A percentile compares a stretch with the other conserved stretches of the same genome.
phyloP scores from a whole-genome alignment of 2,888 invertebrate species.

The Yponomeuta sedellus region DNA sequence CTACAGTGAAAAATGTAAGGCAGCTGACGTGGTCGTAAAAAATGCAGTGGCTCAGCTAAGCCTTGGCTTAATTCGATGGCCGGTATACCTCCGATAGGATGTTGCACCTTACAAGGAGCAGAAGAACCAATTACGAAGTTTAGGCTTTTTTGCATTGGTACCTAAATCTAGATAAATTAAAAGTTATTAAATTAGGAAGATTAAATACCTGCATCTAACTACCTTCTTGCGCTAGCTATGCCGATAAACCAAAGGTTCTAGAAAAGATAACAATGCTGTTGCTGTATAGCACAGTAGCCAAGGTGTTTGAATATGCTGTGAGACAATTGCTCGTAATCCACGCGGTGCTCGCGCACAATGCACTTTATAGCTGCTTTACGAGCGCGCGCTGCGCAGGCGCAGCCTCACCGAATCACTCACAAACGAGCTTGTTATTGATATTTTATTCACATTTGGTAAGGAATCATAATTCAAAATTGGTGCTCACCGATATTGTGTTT shows the following conservation, averaged over 20 bases:
- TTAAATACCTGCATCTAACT: not conserved
- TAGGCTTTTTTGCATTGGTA: too few relatives aligned
- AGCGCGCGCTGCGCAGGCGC: constrained; percentile 7
- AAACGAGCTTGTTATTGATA: constrained; percentile 66
- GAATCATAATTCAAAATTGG: constrained; percentile 9
- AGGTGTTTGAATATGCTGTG: constrained; percentile 20
- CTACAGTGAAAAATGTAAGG: too few relatives aligned
- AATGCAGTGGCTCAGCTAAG: too few relatives aligned
- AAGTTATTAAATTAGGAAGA: too few relatives aligned
- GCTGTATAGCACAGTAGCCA: constrained; percentile 35
- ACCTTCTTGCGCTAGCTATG: not conserved
- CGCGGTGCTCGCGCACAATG: constrained; percentile 48
- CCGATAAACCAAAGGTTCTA: constrained; percentile 3
- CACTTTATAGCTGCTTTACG: constrained; percentile 43
- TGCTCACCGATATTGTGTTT: not conserved
- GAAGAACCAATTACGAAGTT: too few relatives aligned
- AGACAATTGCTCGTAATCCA: constrained; percentile 61
- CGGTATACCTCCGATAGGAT: too few relatives aligned
- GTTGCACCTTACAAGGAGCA: too few relatives aligned
- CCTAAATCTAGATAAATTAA: too few relatives aligned
- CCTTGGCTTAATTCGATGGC: too few relatives aligned
- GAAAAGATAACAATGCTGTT: not conserved
- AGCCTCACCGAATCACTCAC: constrained; percentile 30
- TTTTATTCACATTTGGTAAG: constrained; percentile 35
- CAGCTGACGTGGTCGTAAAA: too few relatives aligned